A percentile compares a stretch with the other conserved stretches of the same genome.
Conservation (phyloP, 2,113 vertebrate species). For the Narcine bancroftii region DNA sequence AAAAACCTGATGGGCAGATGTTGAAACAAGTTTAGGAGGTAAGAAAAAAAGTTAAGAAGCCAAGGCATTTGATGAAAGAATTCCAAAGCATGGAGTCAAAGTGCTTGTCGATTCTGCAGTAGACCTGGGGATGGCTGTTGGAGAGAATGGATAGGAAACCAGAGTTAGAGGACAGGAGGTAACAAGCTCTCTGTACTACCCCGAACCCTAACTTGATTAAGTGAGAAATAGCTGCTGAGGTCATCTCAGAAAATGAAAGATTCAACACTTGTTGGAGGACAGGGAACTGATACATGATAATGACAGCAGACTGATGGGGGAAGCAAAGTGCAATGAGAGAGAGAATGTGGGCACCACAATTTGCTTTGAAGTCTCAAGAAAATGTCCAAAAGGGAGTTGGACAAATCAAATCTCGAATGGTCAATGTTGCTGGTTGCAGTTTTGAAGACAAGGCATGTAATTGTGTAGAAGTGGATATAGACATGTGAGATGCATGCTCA, state of each 20-base stretch:
- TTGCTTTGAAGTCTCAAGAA: not conserved
- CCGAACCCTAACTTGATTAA: too few species aligned
- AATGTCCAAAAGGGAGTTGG: not conserved
- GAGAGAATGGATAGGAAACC: not conserved
- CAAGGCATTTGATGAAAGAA: not conserved
- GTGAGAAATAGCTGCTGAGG: not conserved
- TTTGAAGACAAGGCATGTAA: not conserved
- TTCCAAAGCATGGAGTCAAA: not conserved
- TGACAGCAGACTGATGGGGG: not conserved
- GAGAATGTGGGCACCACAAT: too few species aligned
- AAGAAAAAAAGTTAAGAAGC: not conserved
- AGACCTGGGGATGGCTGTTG: not conserved
- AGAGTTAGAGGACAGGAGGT: not conserved
- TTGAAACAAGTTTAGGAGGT: not conserved
- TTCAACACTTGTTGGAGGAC: too few species aligned
- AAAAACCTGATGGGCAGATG: not conserved
- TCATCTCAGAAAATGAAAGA: not conserved
- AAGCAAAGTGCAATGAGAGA: not conserved
- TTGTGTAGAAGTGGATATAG: not conserved
- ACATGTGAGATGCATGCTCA: not conserved
- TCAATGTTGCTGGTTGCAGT: not conserved
- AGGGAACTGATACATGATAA: too few species aligned
- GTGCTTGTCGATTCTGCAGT: not conserved
- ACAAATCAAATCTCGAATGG: not conserved
- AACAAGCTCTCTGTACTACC: not conserved